Conservation (phyloP, 2,888 invertebrate genomes). For the Thymelicus acteon region DNA sequence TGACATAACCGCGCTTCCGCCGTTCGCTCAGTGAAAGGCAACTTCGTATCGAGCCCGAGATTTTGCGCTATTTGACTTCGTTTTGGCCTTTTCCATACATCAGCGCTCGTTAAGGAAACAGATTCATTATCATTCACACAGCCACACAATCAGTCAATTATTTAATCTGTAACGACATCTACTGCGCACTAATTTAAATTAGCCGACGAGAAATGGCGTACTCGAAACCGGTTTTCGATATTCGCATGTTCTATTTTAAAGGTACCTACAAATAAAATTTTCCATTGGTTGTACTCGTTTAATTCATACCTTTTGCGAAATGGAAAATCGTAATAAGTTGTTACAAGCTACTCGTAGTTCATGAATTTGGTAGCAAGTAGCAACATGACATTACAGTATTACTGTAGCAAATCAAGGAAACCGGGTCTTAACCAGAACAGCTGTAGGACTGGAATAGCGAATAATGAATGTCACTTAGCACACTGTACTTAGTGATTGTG, state of each 20-base stretch:
- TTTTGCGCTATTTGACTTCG: conserved; percentile 36
- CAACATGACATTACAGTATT: conserved; percentile 43
- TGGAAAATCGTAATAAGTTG: conserved; percentile 17
- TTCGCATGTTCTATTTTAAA: conserved; percentile 12
- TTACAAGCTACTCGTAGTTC: conserved; percentile 26
- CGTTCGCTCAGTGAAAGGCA: conserved; percentile 60
- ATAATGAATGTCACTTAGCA: conserved; percentile 58
- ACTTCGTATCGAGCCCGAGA: conserved; percentile 39
- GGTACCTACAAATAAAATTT: neutral
- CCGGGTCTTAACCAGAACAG: conserved; percentile 43
- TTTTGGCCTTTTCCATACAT: conserved; percentile 40
- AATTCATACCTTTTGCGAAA: conserved; percentile 17
- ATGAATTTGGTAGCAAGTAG: conserved; percentile 35
- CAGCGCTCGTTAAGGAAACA: conserved; percentile 34
- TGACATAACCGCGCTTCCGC: conserved; percentile 82
- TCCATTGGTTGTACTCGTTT: neutral
- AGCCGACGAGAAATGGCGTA: conserved; percentile 1
- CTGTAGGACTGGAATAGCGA: conserved; percentile 51
- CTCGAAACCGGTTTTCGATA: neutral
- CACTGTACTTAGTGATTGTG: conserved; percentile 54
- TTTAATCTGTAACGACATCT: neutral
- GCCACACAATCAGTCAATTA: neutral
- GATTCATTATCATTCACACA: conserved; percentile 44
- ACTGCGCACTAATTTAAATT: conserved; percentile 10
- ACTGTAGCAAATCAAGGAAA: conserved; percentile 48